Conservation (phyloP, 2,797 vertebrate genomes). For the Muraenolepis orangiensis region DNA sequence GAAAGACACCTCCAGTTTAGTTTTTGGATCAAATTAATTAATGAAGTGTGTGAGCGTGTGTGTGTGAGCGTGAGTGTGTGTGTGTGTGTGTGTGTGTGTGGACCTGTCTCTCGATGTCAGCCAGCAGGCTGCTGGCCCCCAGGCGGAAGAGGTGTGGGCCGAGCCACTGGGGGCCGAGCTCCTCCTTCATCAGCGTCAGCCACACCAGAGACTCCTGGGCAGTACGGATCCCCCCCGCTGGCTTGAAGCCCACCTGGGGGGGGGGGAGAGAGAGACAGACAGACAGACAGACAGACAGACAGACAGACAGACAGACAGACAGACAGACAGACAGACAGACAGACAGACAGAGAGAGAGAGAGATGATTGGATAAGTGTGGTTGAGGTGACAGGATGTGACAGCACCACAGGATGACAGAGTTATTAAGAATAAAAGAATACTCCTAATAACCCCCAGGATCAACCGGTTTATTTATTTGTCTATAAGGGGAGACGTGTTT, state of each 20-base stretch:
- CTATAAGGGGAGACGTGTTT: too few species aligned
- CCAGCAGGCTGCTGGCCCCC: constrained; percentile 88
- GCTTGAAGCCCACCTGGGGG: constrained; percentile 91
- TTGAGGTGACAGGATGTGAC: neutral
- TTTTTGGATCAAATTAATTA: too few species aligned
- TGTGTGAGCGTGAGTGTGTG: too few species aligned
- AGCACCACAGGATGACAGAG: too few species aligned
- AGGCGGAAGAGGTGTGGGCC: constrained; percentile 85
- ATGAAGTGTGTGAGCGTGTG: too few species aligned
- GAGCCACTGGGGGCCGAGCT: constrained; percentile 88
- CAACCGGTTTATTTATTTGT: too few species aligned
- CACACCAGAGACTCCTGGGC: constrained; percentile 87
- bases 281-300: neutral
- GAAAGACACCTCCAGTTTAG: neutral
- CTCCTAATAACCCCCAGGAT: too few species aligned
- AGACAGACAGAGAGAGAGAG: neutral
- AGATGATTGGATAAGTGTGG: neutral
- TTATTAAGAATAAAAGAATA: too few species aligned
- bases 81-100: too few species aligned
- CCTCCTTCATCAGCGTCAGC: constrained; percentile 90
- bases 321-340: neutral
- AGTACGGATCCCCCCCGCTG: constrained; percentile 90
- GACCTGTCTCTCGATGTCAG: constrained; percentile 94
- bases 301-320: neutral
- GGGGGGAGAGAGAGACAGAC: neutral